Conservation (phyloP, 1,140 invertebrate genomes). For the Gryllus bimaculatus region DNA sequence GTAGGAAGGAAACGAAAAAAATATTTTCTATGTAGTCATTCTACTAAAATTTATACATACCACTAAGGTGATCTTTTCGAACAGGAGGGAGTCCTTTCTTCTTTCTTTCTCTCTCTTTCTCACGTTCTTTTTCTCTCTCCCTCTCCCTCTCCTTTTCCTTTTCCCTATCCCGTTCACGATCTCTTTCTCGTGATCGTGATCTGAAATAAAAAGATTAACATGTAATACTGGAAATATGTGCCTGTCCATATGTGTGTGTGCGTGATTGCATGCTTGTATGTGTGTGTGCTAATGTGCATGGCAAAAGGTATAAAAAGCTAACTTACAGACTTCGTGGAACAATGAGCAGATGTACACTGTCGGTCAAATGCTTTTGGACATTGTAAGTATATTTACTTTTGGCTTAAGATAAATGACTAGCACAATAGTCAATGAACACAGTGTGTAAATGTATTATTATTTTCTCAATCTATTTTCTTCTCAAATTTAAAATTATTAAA, state of each 20-base stretch:
- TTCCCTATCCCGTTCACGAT: slow-evolving; percentile 31
- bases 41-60: slow-evolving; percentile 37
- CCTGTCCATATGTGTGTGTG: neutral
- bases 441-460: too few species aligned
- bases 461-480: too few species aligned
- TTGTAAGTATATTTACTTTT: too few species aligned
- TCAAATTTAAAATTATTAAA: too few species aligned
- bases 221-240: neutral
- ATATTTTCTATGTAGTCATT: too few species aligned
- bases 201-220: slow-evolving; percentile 28
- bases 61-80: slow-evolving; percentile 75
- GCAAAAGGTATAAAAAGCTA: too few species aligned
- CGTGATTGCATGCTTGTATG: slow-evolving; percentile 23
- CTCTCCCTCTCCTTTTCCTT: slow-evolving; percentile 46
- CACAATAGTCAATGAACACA: too few species aligned
- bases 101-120: slow-evolving; percentile 66
- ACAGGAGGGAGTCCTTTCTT: slow-evolving; percentile 82
- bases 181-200: slow-evolving; percentile 43
- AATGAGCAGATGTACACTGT: too few species aligned
- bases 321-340: too few species aligned
- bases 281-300: slow-evolving; percentile 18
- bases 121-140: slow-evolving; percentile 62
- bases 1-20: too few species aligned
- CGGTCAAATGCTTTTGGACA: too few species aligned
- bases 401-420: too few species aligned